A percentile compares a stretch with the other conserved stretches of the same genome.
These are phyloP conservation scores for Scolopax rusticola DNA, from an alignment of 2,797 vertebrate species.

Conservation along the genomic window DNA sequence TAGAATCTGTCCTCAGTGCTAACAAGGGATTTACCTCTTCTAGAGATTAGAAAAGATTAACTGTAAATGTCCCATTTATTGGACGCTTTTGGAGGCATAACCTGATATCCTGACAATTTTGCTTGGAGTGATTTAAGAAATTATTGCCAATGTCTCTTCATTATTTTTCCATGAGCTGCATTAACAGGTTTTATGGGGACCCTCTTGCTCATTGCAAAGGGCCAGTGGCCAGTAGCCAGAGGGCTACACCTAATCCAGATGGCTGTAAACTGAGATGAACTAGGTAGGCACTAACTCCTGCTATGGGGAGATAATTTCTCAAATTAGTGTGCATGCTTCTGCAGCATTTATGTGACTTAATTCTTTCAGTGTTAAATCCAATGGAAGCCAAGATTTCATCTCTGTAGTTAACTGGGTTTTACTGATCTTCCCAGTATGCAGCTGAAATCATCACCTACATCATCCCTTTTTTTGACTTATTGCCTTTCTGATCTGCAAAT, in stretches of 20 bases:
- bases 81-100: not conserved
- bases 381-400: not conserved
- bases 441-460: not conserved
- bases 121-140: not conserved
- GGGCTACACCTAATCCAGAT: not conserved
- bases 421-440: not conserved
- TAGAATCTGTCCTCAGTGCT: not conserved
- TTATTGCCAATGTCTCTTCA: not conserved
- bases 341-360: not conserved
- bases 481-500: conserved; percentile 16
- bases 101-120: conserved; percentile 11
- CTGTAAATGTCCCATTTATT: not conserved
- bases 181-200: not conserved
- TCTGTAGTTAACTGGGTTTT: not conserved
- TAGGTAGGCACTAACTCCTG: not conserved
- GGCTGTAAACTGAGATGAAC: not conserved
- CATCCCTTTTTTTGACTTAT: not conserved
- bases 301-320: not conserved
- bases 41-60: conserved; percentile 12
- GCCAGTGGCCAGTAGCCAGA: not conserved
- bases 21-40: conserved; percentile 3
- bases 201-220: not conserved
- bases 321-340: not conserved
- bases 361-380: not conserved
- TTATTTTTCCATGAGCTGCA: not conserved